Base-by-base conservation (phyloP, 2,888 invertebrate genomes). In the Nysson spinosus region DNA sequence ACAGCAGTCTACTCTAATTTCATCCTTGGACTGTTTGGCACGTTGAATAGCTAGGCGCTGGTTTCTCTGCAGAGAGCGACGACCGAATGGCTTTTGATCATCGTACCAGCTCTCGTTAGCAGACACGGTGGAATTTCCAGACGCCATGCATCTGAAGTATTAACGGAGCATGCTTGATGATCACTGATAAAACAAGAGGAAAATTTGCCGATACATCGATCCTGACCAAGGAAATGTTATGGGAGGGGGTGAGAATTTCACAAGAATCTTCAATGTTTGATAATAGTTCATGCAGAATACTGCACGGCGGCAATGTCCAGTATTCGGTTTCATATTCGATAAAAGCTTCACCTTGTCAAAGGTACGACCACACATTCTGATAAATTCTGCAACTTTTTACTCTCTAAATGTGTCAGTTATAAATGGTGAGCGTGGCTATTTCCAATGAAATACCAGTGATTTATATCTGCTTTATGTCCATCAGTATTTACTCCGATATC, bases 1-100 rank as follows among this genome's bases (percentile, higher is more conserved):
- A 62, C 69, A 50, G 30, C 14, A 66, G 64, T 69, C 61, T 58
- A 54, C 72, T 77, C 69, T 69, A 75, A 74, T 74, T 77, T 69
- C 75, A 58, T 75, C 58, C 37, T 50, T 28, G 76, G 65, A 68
- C 52, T 77, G 68, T 75, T 75, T 26, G 77, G 70, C 73, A 75
- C 73, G 56, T 68, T 30, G 76, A 43, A 69, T 37, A 42, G 50
- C 56, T 66, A 58, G n/a, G 55, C 54, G 28, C 35, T 24, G 30
- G 20, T 39, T 20, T 32, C 20, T n/a, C n/a, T n/a, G n/a, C n/a
- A n/a, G 32, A 40, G 37, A 46, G 17, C 44, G 40, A 20, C 54
- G 54, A 35, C 37, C 51, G 52, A 51, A 50, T 24, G 22, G 34
- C 50, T 56, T 63, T 69, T 61, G 72, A 75, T 75, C 69, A 69